A percentile compares a stretch with the other conserved stretches of the same genome.
phyloP scores from a whole-genome alignment of 2,888 invertebrate species.

The Chorisops tibialis region DNA sequence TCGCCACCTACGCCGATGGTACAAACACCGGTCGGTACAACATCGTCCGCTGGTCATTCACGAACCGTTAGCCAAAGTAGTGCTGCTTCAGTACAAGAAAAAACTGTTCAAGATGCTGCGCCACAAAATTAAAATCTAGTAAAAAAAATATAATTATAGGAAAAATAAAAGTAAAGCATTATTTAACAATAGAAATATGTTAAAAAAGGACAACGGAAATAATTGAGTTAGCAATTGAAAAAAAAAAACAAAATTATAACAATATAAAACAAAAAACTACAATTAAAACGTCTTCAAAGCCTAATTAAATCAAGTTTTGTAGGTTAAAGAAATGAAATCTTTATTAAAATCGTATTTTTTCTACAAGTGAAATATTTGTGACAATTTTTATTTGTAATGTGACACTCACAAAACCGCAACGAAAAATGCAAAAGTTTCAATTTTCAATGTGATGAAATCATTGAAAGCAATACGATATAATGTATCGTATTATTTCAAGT shows the following conservation, averaged over 20 bases:
- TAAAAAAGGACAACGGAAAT: background rate
- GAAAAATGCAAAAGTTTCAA: too few relatives aligned
- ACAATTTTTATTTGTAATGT: too few relatives aligned
- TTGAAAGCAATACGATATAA: too few relatives aligned
- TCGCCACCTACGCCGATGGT: constrained; percentile 67
- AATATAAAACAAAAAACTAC: constrained; percentile 2
- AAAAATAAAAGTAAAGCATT: background rate
- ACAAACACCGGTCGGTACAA: constrained; percentile 61
- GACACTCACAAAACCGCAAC: too few relatives aligned
- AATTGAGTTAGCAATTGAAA: constrained; percentile 1
- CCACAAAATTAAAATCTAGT: constrained; percentile 22
- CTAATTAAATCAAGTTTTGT: too few relatives aligned
- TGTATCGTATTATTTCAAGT: too few relatives aligned
- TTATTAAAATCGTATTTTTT: too few relatives aligned
- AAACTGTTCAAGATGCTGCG: constrained; percentile 18
- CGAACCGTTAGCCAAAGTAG: constrained; percentile 63
- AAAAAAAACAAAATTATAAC: background rate
- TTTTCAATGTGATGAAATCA: too few relatives aligned
- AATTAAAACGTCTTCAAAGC: background rate
- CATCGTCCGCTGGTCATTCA: constrained; percentile 53
- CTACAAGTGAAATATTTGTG: too few relatives aligned
- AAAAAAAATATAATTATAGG: constrained; percentile 12
- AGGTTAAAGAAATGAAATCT: too few relatives aligned
- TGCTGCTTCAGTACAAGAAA: constrained; percentile 38
- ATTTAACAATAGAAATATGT: constrained; percentile 17